Evolutionary conservation across 2,797 vertebrate genomes (phyloP), one percentile per base, ranked within the genome.

Genomic region (Tangara arthus): DNA sequence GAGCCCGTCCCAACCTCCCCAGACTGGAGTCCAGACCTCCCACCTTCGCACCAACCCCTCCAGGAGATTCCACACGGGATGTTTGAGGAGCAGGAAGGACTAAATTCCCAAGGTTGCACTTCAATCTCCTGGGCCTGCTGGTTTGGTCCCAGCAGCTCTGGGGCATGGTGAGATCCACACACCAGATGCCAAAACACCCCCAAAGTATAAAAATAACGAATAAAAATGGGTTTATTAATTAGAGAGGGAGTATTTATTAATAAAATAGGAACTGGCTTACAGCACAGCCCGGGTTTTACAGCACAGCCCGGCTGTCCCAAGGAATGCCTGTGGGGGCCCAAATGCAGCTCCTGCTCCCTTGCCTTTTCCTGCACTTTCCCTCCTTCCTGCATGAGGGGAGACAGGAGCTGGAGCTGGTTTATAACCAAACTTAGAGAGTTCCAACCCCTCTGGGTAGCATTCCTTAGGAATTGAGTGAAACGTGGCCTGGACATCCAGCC

Each of bases 21-120:
- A 80, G 22, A 7, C 14, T 3, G 28, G 11, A 8, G 24, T n/a
- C 37, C 46, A 14, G 27, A 6, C 15, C 4, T 22, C 15, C 27
- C 15, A 8, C 16, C 52, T 22, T 8, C 32, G 42, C 4, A 4
- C 16, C 27, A 9, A 2, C 18, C 14, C 12, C 57, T 55, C 63
- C 9, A 4, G 39, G 22, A 50, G 11, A 18, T 47, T 27, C 44
- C 23, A 7, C 1, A 0, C 0, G 3, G 41, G 39, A 1, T 18
- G 8, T 4, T 2, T 42, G 21, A 28, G 39, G n/a, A 44, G 30
- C 34, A 87, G 34, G 28, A 85, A 82, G 85, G 53, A 44, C 24
- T 41, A 42, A 27, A 78, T 94, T 85, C 78, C 66, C 66, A 39
- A 8, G 3, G 32, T 1, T 44, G 89, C 39, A 0, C 69, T 19